Percentiles rank a stretch among this genome's conserved stretches.
These are phyloP conservation scores for Clinocottus analis DNA, from an alignment of 2,113 vertebrate genomes.

Conservation along the genomic window DNA sequence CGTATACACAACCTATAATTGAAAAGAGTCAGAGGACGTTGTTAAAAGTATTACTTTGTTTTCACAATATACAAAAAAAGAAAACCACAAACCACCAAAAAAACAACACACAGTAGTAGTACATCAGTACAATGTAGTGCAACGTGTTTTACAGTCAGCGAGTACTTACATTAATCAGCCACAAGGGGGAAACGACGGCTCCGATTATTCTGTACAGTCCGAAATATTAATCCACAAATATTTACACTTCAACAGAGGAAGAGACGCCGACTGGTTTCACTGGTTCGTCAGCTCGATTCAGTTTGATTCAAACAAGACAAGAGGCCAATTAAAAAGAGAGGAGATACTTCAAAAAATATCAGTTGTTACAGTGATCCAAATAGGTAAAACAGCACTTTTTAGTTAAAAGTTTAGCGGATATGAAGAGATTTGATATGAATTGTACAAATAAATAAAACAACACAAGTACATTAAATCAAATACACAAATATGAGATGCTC, in stretches of 20 bases:
- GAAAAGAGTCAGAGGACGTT: slow-evolving; percentile 22
- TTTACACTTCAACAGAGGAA: slow-evolving; percentile 46
- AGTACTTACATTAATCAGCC: slow-evolving; percentile 44
- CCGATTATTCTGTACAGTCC: slow-evolving; percentile 33
- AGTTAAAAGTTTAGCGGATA: neutral
- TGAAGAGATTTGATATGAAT: neutral
- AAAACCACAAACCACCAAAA: slow-evolving; percentile 27
- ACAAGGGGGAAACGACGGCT: slow-evolving; percentile 37
- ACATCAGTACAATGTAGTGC: slow-evolving; percentile 62
- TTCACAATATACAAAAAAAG: slow-evolving; percentile 51
- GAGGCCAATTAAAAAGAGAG: neutral
- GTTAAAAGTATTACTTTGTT: slow-evolving; percentile 67
- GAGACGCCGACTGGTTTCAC: neutral
- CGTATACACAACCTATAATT: neutral
- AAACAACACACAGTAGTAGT: slow-evolving; percentile 42
- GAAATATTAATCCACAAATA: slow-evolving; percentile 39
- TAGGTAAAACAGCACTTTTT: neutral
- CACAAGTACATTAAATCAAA: neutral
- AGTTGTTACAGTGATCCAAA: neutral
- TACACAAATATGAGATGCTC: slow-evolving; percentile 4
- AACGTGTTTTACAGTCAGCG: slow-evolving; percentile 64
- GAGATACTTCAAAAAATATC: slow-evolving; percentile 21
- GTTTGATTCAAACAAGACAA: slow-evolving; percentile 9
- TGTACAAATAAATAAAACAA: neutral
- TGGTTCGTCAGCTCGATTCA: neutral